Percentiles rank a stretch among this genome's conserved stretches.
These are phyloP conservation scores for Bombus vancouverensis DNA, from an alignment of 1,140 invertebrate species.

Conservation along the genomic window DNA sequence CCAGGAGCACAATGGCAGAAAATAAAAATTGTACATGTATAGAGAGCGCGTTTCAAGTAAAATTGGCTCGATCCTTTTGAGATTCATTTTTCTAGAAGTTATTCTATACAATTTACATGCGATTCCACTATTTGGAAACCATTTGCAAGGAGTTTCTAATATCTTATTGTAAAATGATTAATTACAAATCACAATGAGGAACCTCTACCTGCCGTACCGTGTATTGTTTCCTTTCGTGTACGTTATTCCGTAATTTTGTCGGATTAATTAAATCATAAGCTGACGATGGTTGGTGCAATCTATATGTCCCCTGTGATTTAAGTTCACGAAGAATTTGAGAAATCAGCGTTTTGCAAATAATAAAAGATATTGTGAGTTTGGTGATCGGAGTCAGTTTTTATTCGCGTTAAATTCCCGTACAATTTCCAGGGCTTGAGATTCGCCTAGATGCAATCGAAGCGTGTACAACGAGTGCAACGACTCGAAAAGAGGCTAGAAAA, in stretches of 20 bases:
- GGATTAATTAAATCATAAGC: constrained; percentile 22
- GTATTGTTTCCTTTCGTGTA: constrained; percentile 42
- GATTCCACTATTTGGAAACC: constrained; percentile 18
- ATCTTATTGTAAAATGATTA: constrained; percentile 37
- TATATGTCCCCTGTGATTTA: constrained; percentile 53
- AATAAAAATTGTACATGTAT: background rate
- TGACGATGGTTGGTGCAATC: constrained; percentile 48
- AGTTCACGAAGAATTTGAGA: constrained; percentile 46
- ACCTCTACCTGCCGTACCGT: constrained; percentile 33
- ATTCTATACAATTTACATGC: constrained; percentile 42
- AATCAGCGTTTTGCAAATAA: constrained; percentile 53
- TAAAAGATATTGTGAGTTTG: constrained; percentile 56
- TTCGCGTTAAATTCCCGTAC: constrained; percentile 9
- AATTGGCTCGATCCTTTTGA: constrained; percentile 18
- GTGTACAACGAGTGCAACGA: constrained; percentile 1
- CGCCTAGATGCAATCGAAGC: constrained; percentile 4
- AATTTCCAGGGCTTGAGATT: constrained; percentile 8
- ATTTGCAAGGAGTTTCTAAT: constrained; percentile 40
- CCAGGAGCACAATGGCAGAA: background rate
- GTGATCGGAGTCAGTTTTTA: constrained; percentile 37
- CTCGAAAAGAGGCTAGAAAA: background rate
- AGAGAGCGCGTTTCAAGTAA: constrained; percentile 39
- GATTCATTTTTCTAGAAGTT: constrained; percentile 55
- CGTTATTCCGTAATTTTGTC: constrained; percentile 33
- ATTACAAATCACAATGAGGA: constrained; percentile 31